Conservation (phyloP, 2,797 vertebrate genomes). For the Miichthys miiuy region DNA sequence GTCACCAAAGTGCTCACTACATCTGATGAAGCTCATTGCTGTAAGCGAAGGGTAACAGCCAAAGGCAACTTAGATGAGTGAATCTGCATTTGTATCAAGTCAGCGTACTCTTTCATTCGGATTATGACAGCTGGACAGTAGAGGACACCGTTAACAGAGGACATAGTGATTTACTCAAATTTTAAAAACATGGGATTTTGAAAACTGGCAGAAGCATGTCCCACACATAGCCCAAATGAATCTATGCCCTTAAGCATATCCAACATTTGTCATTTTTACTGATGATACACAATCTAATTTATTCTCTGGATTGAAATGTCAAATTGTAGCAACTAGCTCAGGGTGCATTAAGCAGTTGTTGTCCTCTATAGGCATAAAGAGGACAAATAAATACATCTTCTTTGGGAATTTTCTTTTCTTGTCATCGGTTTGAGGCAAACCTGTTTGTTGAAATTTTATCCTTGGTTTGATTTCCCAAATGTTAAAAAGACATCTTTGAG, state of each 20-base stretch:
- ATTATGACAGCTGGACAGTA: constrained; percentile 26
- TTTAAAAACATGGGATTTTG: background rate
- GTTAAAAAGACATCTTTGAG: background rate
- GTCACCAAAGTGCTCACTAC: constrained; percentile 27
- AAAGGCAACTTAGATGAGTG: constrained; percentile 38
- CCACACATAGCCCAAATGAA: constrained; percentile 3
- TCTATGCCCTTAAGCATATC: background rate
- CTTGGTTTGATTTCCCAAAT: background rate
- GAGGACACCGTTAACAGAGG: constrained; percentile 8
- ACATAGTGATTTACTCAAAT: constrained; percentile 11
- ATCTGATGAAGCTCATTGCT: constrained; percentile 44
- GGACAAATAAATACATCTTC: background rate
- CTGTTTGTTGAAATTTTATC: background rate
- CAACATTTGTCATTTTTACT: background rate
- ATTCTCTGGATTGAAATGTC: background rate
- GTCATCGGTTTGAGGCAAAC: background rate
- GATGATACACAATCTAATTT: background rate
- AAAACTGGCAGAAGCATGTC: background rate
- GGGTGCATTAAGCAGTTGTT: background rate
- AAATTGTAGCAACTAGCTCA: background rate
- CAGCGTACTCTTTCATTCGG: constrained; percentile 31
- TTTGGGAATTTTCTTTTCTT: background rate
- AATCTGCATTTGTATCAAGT: constrained; percentile 38
- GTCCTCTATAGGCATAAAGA: background rate
- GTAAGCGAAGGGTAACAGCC: constrained; percentile 35